phyloP scores from a whole-genome alignment of 2,113 vertebrate genomes.

The Sturnira hondurensis region DNA sequence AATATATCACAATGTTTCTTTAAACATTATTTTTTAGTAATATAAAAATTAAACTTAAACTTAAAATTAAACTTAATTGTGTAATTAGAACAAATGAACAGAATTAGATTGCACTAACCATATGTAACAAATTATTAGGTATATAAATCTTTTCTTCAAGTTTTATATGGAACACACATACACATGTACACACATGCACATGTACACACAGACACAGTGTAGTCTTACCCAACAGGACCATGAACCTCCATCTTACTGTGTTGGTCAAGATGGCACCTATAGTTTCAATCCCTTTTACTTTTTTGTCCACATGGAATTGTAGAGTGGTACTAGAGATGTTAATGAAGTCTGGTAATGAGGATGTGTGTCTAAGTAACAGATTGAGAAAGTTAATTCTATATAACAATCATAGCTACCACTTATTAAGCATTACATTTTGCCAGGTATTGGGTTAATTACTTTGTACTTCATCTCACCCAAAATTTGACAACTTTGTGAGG shows the following conservation, averaged over 20 bases:
- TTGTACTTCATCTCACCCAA: background rate
- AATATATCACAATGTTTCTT: conserved; percentile 22
- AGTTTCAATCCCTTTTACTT: background rate
- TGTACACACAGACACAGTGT: background rate
- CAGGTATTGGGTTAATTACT: background rate
- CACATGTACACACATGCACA: background rate
- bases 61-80: conserved; percentile 76
- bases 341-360: background rate
- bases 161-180: background rate
- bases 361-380: background rate
- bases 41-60: conserved; percentile 74
- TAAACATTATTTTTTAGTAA: conserved; percentile 36
- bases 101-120: conserved; percentile 12
- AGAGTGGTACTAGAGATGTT: background rate
- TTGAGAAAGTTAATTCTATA: background rate
- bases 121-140: conserved; percentile 20
- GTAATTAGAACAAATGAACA: conserved; percentile 66
- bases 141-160: conserved; percentile 33
- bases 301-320: background rate
- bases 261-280: background rate
- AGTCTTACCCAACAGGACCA: background rate
- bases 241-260: background rate
- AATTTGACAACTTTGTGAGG: background rate
- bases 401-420: background rate
- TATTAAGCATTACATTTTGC: background rate